These are phyloP conservation scores for Aplocera efformata DNA, from an alignment of 2,888 invertebrate species.

Conservation along the genomic window DNA sequence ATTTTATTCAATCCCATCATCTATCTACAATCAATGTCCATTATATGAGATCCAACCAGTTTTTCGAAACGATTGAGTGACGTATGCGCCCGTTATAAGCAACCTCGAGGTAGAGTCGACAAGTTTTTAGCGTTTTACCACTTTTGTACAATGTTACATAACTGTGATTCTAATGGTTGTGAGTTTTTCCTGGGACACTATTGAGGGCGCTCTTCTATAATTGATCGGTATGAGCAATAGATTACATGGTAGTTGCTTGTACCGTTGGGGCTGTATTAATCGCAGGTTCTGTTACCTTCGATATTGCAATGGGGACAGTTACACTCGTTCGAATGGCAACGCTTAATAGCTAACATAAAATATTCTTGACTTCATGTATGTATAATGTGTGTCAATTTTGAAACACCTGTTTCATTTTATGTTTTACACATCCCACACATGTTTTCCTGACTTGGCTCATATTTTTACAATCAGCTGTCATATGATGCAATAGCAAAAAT, in stretches of 20 bases:
- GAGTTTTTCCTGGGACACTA: constrained; percentile 57
- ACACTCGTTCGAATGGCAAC: neutral
- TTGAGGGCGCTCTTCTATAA: constrained; percentile 64
- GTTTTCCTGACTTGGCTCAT: too few relatives aligned
- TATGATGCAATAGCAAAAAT: too few relatives aligned
- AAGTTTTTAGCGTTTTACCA: constrained; percentile 53
- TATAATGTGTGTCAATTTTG: too few relatives aligned
- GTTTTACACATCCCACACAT: too few relatives aligned
- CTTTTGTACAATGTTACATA: constrained; percentile 61
- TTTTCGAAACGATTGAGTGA: constrained; percentile 60
- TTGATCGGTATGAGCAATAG: constrained; percentile 48
- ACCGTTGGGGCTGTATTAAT: constrained; percentile 37
- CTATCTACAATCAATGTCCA: constrained; percentile 30
- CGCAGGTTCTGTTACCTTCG: constrained; percentile 19
- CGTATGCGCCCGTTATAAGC: constrained; percentile 44
- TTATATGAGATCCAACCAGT: constrained; percentile 41
- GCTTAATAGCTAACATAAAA: neutral
- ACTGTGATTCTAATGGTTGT: constrained; percentile 73
- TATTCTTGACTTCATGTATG: neutral
- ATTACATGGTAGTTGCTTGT: constrained; percentile 33
- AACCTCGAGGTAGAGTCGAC: constrained; percentile 36
- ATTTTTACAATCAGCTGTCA: too few relatives aligned
- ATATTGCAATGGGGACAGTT: constrained; percentile 10
- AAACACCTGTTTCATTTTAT: too few relatives aligned
- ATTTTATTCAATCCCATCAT: constrained; percentile 5